Evolutionary conservation across 2,113 vertebrate genomes (phyloP).

Genomic region (Trogon surrucura): DNA sequence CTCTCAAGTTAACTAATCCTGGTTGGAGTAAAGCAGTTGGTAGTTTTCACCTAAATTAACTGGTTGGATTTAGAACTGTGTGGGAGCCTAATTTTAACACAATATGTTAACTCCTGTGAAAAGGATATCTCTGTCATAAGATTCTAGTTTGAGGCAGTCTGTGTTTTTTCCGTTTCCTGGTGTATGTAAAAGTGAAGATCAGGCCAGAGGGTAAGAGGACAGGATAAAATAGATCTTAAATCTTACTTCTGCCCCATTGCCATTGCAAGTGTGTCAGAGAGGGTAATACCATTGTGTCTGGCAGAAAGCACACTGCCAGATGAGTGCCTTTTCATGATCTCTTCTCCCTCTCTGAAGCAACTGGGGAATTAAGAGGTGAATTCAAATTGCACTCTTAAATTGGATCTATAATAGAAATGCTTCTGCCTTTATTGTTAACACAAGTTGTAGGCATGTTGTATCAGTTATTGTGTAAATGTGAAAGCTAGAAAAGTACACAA

Average conservation of each 20-base stretch:
- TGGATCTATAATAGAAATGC: neutral
- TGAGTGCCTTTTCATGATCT: neutral
- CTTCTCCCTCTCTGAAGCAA: neutral
- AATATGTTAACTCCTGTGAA: constrained; percentile 26
- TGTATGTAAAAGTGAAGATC: neutral
- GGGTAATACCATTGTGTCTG: neutral
- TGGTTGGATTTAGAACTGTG: constrained; percentile 53
- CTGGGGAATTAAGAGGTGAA: neutral
- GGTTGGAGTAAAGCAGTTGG: neutral
- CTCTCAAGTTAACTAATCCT: constrained; percentile 44
- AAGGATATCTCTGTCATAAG: neutral
- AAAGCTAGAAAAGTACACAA: neutral
- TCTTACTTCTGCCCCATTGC: neutral
- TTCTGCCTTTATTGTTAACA: neutral
- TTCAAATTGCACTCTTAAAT: neutral
- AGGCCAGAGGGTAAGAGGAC: neutral
- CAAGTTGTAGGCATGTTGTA: neutral
- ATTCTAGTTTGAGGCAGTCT: constrained; percentile 5
- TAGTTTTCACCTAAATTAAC: constrained; percentile 50
- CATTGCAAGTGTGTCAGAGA: neutral
- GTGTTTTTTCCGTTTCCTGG: neutral
- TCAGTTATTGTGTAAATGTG: neutral
- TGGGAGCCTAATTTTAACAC: constrained; percentile 46
- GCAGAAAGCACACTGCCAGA: neutral
- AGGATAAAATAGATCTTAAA: neutral